Percentiles rank a stretch among this genome's conserved stretches.
These are phyloP conservation scores for Drosophila monieri DNA, from an alignment of 2,888 invertebrate species.

Conservation along the genomic window DNA sequence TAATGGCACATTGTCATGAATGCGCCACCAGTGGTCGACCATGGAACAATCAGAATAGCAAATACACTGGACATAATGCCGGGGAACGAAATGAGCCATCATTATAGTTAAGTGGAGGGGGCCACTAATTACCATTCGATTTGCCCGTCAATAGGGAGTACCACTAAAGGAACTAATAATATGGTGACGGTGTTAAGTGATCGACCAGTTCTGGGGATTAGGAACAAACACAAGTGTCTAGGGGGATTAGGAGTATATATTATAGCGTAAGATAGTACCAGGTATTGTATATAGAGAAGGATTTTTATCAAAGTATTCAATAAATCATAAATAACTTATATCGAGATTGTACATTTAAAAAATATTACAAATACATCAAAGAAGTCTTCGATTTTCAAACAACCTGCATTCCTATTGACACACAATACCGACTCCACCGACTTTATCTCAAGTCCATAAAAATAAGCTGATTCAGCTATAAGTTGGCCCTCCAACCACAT, in stretches of 20 bases:
- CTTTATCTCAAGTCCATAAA: background rate
- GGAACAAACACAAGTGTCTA: background rate
- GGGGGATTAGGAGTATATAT: background rate
- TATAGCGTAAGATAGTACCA: background rate
- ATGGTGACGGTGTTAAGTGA: background rate
- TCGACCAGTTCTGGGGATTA: background rate
- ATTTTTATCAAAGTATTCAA: too few relatives aligned
- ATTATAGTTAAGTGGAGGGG: slow-evolving; percentile 13
- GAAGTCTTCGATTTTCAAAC: too few relatives aligned
- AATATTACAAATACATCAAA: too few relatives aligned
- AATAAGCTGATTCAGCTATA: background rate
- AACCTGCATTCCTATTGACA: background rate
- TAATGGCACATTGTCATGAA: slow-evolving; percentile 33
- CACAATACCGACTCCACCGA: background rate
- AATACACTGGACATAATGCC: background rate
- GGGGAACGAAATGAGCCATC: slow-evolving; percentile 6
- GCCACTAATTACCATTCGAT: slow-evolving; percentile 29
- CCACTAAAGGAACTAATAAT: background rate
- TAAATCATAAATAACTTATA: too few relatives aligned
- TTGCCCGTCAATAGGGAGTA: background rate
- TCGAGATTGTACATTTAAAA: too few relatives aligned
- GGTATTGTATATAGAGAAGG: too few relatives aligned
- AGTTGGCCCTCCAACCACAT: background rate
- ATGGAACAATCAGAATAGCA: background rate
- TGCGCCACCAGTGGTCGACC: too few relatives aligned